These are phyloP conservation scores for Sebastes hubbsi DNA, from an alignment of 2,797 vertebrate species.

Conservation along the genomic window DNA sequence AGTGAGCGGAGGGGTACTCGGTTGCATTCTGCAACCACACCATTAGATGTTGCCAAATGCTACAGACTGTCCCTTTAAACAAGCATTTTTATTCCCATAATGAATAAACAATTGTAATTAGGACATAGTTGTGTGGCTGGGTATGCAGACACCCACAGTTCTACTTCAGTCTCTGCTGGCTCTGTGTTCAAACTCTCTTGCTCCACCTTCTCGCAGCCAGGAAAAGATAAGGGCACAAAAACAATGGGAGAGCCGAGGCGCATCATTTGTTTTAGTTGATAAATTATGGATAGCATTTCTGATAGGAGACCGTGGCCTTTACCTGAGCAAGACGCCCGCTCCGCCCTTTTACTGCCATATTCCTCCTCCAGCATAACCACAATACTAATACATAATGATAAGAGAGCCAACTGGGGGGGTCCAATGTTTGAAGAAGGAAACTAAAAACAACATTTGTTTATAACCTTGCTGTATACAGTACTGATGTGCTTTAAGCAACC, in stretches of 20 bases:
- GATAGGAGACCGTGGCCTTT: conserved; percentile 53
- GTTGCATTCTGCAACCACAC: background rate
- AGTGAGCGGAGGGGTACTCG: background rate
- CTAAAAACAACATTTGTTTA: background rate
- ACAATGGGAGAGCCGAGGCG: conserved; percentile 49
- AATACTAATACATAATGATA: conserved; percentile 28
- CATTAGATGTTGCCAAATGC: background rate
- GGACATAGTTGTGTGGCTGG: background rate
- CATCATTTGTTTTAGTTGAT: conserved; percentile 57
- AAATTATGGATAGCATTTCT: conserved; percentile 54
- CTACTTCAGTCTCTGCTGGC: background rate
- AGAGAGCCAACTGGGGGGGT: background rate
- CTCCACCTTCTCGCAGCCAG: conserved; percentile 8
- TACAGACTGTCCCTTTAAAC: background rate
- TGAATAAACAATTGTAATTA: conserved; percentile 2
- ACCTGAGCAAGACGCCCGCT: conserved; percentile 15
- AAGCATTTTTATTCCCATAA: background rate
- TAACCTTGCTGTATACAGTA: background rate
- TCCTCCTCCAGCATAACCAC: background rate
- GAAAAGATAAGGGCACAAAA: conserved; percentile 54
- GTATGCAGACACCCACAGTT: background rate
- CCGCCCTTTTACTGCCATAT: conserved; percentile 7
- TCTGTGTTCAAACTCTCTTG: conserved; percentile 22
- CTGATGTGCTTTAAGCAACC: background rate
- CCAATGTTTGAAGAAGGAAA: background rate